Conservation (phyloP, 2,113 vertebrate species). For the Archilochus colubris region DNA sequence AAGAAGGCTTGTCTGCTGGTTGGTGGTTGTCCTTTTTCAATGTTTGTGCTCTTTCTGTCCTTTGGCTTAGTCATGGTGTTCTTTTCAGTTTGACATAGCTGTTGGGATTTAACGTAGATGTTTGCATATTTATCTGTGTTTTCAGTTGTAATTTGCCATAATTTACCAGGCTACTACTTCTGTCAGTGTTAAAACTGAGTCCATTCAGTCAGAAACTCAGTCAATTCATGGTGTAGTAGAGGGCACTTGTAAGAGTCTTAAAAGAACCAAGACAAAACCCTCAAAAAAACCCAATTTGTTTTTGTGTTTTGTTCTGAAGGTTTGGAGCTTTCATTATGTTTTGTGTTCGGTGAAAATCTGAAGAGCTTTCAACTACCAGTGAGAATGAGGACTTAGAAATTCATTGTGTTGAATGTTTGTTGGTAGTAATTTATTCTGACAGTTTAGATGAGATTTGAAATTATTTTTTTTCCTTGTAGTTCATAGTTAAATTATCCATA, state of each 20-base stretch:
- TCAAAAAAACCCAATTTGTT: not conserved
- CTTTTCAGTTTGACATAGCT: not conserved
- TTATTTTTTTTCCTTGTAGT: not conserved
- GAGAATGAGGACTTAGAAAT: not conserved
- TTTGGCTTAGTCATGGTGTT: not conserved
- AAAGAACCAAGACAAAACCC: not conserved
- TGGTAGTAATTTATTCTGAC: not conserved
- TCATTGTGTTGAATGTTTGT: not conserved
- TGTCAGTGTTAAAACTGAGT: not conserved
- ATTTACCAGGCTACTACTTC: not conserved
- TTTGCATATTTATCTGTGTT: not conserved
- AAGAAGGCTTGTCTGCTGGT: not conserved
- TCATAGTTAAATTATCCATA: not conserved
- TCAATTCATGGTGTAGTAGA: not conserved
- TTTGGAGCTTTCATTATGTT: not conserved
- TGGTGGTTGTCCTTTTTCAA: not conserved
- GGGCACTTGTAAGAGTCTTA: fast-evolving
- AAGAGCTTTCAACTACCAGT: not conserved
- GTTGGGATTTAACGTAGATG: fast-evolving
- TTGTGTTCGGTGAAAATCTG: not conserved
- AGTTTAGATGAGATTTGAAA: not conserved
- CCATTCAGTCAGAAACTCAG: not conserved
- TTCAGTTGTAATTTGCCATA: not conserved
- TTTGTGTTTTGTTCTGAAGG: not conserved
- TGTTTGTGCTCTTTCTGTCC: not conserved